These are phyloP conservation scores for Morone saxatilis DNA, from an alignment of 2,113 vertebrate genomes.

Conservation along the genomic window DNA sequence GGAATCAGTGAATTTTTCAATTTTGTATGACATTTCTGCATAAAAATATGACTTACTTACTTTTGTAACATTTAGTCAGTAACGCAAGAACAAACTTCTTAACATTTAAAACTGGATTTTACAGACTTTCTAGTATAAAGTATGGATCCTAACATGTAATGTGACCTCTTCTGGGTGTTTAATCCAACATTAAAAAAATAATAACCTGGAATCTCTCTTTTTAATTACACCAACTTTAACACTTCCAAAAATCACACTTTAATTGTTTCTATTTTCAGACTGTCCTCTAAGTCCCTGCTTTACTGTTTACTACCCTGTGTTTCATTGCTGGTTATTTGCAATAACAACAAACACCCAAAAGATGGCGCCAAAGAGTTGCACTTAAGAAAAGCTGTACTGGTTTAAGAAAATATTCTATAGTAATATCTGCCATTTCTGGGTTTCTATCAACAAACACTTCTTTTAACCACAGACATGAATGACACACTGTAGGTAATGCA, in stretches of 20 bases:
- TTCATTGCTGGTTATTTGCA: neutral
- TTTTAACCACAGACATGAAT: neutral
- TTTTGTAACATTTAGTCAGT: neutral
- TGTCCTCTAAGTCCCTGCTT: no score
- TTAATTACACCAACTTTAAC: no score
- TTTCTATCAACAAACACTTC: neutral
- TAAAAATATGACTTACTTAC: neutral
- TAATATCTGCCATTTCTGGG: neutral
- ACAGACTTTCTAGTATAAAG: neutral
- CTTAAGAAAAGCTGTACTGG: neutral
- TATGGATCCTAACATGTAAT: neutral
- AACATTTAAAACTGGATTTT: neutral
- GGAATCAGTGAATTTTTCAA: neutral
- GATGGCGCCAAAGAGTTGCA: slow-evolving; percentile 40
- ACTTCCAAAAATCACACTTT: no score
- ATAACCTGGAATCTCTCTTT: neutral
- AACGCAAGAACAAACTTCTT: neutral
- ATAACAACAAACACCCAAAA: slow-evolving; percentile 36
- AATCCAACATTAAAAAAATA: neutral
- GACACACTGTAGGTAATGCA: neutral
- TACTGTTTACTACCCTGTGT: no score
- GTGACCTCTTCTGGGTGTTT: neutral
- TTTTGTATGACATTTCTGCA: neutral
- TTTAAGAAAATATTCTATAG: neutral
- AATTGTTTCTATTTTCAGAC: no score